Evolutionary conservation across 2,113 vertebrate species (phyloP).

Genomic region (Canis aureus): DNA sequence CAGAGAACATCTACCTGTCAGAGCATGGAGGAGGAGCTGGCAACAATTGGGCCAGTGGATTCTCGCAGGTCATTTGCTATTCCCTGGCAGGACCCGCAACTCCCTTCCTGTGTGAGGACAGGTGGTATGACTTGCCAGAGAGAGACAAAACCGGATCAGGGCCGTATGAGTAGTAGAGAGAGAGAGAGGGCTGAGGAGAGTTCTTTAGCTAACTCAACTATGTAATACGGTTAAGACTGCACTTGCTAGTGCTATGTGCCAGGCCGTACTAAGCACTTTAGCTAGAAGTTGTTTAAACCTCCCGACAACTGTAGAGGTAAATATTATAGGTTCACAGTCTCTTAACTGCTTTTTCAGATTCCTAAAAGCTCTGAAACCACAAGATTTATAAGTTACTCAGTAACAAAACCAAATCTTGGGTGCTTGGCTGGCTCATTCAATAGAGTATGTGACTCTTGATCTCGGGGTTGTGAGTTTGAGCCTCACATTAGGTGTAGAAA

Average conservation of each 20-base stretch:
- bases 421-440: not conserved
- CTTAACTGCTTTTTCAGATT: conserved; percentile 23
- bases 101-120: not conserved
- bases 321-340: not conserved
- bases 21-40: conserved; percentile 97
- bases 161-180: not conserved
- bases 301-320: not conserved
- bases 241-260: not conserved
- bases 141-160: conserved; percentile 5
- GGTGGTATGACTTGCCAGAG: not conserved
- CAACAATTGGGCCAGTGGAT: conserved; percentile 99
- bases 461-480: not conserved
- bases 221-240: not conserved
- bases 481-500: not conserved
- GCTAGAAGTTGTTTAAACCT: not conserved
- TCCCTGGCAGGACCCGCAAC: conserved; percentile 86
- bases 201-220: not conserved
- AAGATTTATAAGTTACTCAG: conserved; percentile 25
- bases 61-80: conserved; percentile 92
- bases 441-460: not conserved
- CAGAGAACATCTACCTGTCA: conserved; percentile 98
- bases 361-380: conserved; percentile 34
- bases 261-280: not conserved
- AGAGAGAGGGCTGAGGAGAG: not conserved
- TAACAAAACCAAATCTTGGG: not conserved